Evolutionary conservation across 2,113 vertebrate genomes (phyloP).

Genomic region (Proterorhinus semilunaris): DNA sequence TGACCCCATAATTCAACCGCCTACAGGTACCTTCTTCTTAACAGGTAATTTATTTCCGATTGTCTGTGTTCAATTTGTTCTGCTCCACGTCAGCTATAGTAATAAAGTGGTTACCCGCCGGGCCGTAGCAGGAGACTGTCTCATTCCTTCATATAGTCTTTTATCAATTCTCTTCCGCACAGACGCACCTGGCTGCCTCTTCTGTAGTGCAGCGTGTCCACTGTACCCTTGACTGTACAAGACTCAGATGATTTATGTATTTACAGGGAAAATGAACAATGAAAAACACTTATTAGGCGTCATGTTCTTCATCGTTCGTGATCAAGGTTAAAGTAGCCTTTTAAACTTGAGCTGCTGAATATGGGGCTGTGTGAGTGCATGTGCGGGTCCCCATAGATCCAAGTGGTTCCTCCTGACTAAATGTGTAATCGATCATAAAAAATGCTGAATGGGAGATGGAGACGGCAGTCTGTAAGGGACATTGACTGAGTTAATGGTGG

Average conservation of each 20-base stretch:
- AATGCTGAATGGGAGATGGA: constrained; percentile 65
- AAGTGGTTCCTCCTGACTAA: constrained; percentile 61
- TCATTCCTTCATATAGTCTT: constrained; percentile 2
- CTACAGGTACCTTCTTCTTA: neutral
- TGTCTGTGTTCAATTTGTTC: constrained; percentile 1
- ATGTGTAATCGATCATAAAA: constrained; percentile 72
- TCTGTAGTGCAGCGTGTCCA: constrained; percentile 23
- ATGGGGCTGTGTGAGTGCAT: constrained; percentile 33
- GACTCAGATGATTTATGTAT: constrained; percentile 59
- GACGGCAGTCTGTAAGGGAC: constrained; percentile 57
- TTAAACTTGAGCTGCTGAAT: constrained; percentile 52
- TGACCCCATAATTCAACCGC: too few relatives aligned
- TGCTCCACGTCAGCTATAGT: neutral
- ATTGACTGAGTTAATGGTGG: constrained; percentile 68
- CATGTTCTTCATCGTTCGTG: constrained; percentile 63
- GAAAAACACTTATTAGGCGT: constrained; percentile 69
- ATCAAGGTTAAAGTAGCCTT: constrained; percentile 68
- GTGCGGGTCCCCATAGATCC: constrained; percentile 41
- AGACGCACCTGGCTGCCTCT: constrained; percentile 2
- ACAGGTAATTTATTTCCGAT: neutral
- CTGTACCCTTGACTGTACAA: constrained; percentile 55
- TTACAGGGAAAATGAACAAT: constrained; percentile 63
- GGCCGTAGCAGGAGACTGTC: neutral
- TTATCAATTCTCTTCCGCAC: constrained; percentile 14
- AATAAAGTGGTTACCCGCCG: neutral